Evolutionary conservation across 1,140 invertebrate genomes (phyloP).

Genomic region (Augochlora pura): DNA sequence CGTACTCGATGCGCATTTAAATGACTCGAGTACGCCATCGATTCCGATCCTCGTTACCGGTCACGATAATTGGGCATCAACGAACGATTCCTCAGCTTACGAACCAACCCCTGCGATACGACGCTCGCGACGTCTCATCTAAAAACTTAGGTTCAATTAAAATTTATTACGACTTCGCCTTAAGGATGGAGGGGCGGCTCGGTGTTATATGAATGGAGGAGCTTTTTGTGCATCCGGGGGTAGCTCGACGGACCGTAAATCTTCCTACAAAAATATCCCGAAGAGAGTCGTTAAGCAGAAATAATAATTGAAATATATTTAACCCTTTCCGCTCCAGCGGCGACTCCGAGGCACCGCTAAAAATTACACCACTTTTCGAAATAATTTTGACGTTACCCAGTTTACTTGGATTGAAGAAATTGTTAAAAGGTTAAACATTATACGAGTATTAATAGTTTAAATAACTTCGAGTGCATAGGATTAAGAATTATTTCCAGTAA

Average conservation of each 20-base stretch:
- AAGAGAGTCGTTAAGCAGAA: no score
- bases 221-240: neutral
- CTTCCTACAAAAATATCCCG: neutral
- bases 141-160: neutral
- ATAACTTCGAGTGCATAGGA: no score
- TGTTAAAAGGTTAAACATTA: no score
- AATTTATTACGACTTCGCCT: neutral
- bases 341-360: no score
- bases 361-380: no score
- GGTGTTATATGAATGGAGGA: neutral
- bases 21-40: slow-evolving; percentile 51
- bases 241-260: neutral
- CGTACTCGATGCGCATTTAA: slow-evolving; percentile 58
- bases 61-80: slow-evolving; percentile 32
- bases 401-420: no score
- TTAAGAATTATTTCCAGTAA: no score
- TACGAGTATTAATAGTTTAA: no score
- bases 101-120: neutral
- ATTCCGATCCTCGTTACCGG: slow-evolving; percentile 41
- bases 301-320: no score
- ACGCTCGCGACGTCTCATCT: neutral
- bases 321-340: no score
- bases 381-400: no score
- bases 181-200: neutral
- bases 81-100: neutral